These are phyloP conservation scores for Tiphia femorata DNA, from an alignment of 2,888 invertebrate species.

Conservation along the genomic window DNA sequence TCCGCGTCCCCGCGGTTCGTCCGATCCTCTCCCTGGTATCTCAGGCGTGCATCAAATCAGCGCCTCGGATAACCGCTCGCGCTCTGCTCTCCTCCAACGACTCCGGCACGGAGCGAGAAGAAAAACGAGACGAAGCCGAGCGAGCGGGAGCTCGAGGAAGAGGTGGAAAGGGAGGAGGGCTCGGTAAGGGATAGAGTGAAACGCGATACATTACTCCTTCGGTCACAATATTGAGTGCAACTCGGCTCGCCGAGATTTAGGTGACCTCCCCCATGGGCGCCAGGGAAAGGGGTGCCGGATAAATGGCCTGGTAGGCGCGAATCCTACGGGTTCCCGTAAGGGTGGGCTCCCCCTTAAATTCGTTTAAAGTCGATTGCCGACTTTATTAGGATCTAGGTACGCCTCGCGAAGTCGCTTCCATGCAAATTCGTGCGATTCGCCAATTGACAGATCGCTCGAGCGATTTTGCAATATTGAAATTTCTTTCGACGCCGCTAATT, in stretches of 20 bases:
- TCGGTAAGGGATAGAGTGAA: conserved; percentile 35
- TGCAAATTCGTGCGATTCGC: background rate
- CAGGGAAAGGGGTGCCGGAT: conserved; percentile 42
- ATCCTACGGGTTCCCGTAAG: background rate
- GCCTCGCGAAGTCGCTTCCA: background rate
- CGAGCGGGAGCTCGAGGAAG: conserved; percentile 9
- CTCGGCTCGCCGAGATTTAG: conserved; percentile 59
- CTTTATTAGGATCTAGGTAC: conserved; percentile 45
- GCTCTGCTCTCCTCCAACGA: no score
- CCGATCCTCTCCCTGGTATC: conserved; percentile 39
- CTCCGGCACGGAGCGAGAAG: conserved; percentile 21
- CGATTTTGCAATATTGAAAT: no score
- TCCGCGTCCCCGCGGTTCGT: conserved; percentile 38
- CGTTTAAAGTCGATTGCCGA: conserved; percentile 53
- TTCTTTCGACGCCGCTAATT: no score
- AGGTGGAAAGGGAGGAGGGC: conserved; percentile 9
- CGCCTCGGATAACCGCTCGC: conserved; percentile 34
- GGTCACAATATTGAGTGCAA: conserved; percentile 66
- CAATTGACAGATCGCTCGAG: no score
- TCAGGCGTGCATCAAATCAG: conserved; percentile 49
- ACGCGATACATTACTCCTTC: conserved; percentile 61
- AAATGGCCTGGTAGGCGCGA: conserved; percentile 40
- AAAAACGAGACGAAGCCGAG: conserved; percentile 32
- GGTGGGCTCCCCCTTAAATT: conserved; percentile 53
- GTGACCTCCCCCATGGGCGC: conserved; percentile 45